Base-by-base conservation (phyloP, 1,140 invertebrate species). In the Drosophila orena region DNA sequence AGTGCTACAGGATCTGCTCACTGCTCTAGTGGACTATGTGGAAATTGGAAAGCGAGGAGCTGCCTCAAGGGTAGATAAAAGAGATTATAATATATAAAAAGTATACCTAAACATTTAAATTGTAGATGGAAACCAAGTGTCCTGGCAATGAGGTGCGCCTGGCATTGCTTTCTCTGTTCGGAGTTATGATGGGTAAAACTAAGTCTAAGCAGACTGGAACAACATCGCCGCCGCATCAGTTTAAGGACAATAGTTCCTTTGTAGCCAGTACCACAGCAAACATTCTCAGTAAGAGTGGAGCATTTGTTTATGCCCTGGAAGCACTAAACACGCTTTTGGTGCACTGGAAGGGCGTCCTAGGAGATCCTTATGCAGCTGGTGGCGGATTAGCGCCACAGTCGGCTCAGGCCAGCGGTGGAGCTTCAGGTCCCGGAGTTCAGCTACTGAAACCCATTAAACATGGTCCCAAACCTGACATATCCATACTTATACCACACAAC, bases 401-500 rank as follows among this genome's bases (percentile, higher is more conserved):
- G 3, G 52, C 61, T 0, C 62, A 38, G 42, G 43, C 40, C 4
- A 34, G 12, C 10, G 44, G 47, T 0, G 60, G 66, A 17, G 34
- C 40, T 14, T 52, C 60, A 22, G 81, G 69, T 12, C 46, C 53
- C 1, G 59, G 75, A 2, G 58, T 43, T 4, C 77, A 79, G 27
- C 38, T 81, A 5, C 92, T 99, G 14, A 98, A 97, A 91, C 96
- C 97, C 37, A 96, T 97, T 75, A 94, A 96, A 8, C 94, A 96
- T 2, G 94, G 95, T 15, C 95, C 97, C 5, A 95, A 97, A 49
- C 98, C 97, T 2, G 97, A 98, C 89, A 98, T 99, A 96, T 97
- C 97, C 6, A 98, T 98, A 40, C 98, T 99, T 92, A 99, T 99
- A 93, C 94, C 98, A 20, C 95, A 97, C 50, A 97, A 98, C 88